Evolutionary conservation across 2,113 vertebrate species (phyloP), one percentile per base, ranked within the genome.

Genomic region (Phasianus colchicus): DNA sequence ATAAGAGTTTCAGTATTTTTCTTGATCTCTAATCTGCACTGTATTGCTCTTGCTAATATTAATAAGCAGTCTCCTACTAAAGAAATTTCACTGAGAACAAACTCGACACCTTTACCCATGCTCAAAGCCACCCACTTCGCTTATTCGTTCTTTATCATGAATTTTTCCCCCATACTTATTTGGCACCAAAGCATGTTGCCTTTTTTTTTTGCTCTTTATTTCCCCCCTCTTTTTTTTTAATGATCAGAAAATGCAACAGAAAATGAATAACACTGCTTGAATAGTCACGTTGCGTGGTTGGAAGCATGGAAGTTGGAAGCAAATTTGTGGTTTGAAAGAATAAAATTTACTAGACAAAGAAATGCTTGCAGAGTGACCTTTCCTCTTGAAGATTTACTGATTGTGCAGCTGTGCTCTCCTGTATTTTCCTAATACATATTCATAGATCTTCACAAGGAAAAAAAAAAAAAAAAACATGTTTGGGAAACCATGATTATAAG

Each of bases 341-440:
- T 57, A 75, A 88, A 52, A 72, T 83, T 72, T 65, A 16, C 42
- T 66, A 69, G 74, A 67, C 20, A 75, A 74, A 95, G 47, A 77
- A 83, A 75, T 90, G n/a, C 52, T 94, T 81, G 27, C 63, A 42
- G n/a, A 80, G 34, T 89, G 74, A 88, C 77, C 88, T 87, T 95
- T 93, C 57, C 50, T 80, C 13, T 88, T 83, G 73, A 85, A 81
- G 89, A 93, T 29, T 69, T 86, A 64, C 57, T 66, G 50, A 65
- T 72, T 89, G 50, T 90, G 82, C 73, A 93, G 64, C 77, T 92
- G 71, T 69, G 93, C 48, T 92, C 54, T 79, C 55, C 64, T 90
- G 70, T 87, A 75, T 89, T 91, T 90, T 91, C 54, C 60, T 87
- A 67, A 80, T 90, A 34, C 66, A 50, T 91, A 92, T 94, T 88